phyloP scores from a whole-genome alignment of 2,888 invertebrate genomes.

The Epinotia nisella region DNA sequence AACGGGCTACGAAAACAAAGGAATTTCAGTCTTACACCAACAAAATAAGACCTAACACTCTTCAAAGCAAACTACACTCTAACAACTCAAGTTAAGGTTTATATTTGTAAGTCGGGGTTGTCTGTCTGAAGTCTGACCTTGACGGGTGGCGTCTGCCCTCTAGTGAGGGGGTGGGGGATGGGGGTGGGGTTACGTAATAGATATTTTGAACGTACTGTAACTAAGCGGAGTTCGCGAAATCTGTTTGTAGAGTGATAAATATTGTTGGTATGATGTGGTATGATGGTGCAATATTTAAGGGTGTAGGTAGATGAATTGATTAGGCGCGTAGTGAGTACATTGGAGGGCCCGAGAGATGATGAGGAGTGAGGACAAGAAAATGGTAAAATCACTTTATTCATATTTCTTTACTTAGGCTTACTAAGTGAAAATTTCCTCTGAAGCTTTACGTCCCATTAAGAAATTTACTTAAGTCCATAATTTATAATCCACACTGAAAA shows the following conservation, averaged over 20 bases:
- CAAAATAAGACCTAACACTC: slow-evolving; percentile 49
- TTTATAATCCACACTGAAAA: no score
- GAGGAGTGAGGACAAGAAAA: no score
- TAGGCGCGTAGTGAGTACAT: not conserved
- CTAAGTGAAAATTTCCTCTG: no score
- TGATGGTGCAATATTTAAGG: slow-evolving; percentile 21
- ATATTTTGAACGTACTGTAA: slow-evolving; percentile 69
- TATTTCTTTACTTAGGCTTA: no score
- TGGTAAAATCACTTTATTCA: no score
- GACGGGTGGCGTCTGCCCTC: slow-evolving; percentile 69
- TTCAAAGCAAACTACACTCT: slow-evolving; percentile 51
- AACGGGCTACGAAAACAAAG: slow-evolving; percentile 55
- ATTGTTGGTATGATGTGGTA: slow-evolving; percentile 27
- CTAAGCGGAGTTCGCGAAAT: slow-evolving; percentile 44
- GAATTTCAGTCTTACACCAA: slow-evolving; percentile 53
- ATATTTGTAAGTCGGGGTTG: slow-evolving; percentile 50
- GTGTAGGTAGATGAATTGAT: slow-evolving; percentile 20
- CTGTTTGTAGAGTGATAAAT: slow-evolving; percentile 36
- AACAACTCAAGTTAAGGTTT: slow-evolving; percentile 48
- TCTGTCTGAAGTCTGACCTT: slow-evolving; percentile 72
- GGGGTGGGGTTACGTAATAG: slow-evolving; percentile 75
- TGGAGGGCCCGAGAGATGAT: not conserved
- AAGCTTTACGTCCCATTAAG: no score
- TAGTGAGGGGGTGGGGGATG: slow-evolving; percentile 57
- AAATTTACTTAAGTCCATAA: no score